A percentile compares a stretch with the other conserved stretches of the same genome.
Evolutionary conservation across 2,797 vertebrate species (phyloP).

Genomic region (Coranthus polyacanthus): DNA sequence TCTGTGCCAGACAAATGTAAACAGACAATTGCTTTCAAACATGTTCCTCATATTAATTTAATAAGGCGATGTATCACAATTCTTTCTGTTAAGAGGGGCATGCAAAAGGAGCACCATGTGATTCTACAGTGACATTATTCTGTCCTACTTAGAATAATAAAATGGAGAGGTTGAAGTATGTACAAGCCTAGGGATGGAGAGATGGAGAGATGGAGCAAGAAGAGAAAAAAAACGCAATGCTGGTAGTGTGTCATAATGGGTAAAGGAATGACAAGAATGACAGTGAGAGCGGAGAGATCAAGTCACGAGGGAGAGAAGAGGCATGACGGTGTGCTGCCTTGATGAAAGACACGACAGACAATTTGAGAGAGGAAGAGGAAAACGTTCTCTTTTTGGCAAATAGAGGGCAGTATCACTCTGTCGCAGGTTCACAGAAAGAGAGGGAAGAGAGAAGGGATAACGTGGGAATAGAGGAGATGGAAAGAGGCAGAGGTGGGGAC

Average conservation of each 20-base stretch:
- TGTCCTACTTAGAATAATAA: too few species aligned
- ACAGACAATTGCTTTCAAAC: too few species aligned
- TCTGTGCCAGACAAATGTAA: too few species aligned
- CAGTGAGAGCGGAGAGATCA: constrained; percentile 35
- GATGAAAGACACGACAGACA: constrained; percentile 56
- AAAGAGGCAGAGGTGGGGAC: constrained; percentile 3
- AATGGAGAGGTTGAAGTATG: background rate
- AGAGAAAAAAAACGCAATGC: constrained; percentile 21
- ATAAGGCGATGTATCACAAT: too few species aligned
- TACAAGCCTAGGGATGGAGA: background rate
- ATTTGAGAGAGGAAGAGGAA: constrained; percentile 24
- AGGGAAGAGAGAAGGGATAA: background rate
- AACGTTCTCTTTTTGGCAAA: constrained; percentile 25
- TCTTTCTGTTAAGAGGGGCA: too few species aligned
- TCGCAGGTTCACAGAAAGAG: constrained; percentile 9
- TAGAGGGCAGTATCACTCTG: constrained; percentile 76
- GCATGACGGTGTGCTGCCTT: constrained; percentile 35
- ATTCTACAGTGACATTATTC: too few species aligned
- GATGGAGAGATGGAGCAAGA: constrained; percentile 14
- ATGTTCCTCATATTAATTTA: too few species aligned
- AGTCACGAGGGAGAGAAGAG: constrained; percentile 26
- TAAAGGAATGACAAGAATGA: constrained; percentile 25
- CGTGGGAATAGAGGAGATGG: constrained; percentile 27
- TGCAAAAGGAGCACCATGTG: too few species aligned
- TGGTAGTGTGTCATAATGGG: constrained; percentile 22